phyloP scores from a whole-genome alignment of 2,797 vertebrate species.

The Anomalospiza imberbis region DNA sequence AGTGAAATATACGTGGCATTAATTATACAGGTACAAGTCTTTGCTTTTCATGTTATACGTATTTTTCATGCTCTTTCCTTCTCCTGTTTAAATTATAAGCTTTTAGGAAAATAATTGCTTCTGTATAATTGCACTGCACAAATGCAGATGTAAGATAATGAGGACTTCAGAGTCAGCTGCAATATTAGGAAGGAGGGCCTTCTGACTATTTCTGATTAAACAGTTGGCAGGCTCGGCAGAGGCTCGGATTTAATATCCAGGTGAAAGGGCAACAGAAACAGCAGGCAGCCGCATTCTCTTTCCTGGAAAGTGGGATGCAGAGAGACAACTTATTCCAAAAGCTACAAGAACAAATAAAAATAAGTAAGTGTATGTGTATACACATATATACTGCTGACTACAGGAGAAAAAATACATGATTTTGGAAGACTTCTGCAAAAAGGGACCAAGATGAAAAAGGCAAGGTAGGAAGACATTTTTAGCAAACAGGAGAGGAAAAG shows the following conservation, averaged over 20 bases:
- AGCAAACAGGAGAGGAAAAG: background rate
- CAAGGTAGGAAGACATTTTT: background rate
- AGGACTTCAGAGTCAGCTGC: conserved; percentile 38
- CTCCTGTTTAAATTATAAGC: background rate
- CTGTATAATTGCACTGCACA: conserved; percentile 10
- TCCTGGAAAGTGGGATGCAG: conserved; percentile 22
- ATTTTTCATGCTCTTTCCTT: background rate
- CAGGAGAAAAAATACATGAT: background rate
- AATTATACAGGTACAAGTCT: background rate
- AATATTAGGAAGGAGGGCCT: conserved; percentile 10
- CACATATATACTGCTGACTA: background rate
- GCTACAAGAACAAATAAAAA: background rate
- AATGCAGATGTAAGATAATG: conserved; percentile 40
- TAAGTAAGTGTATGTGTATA: no score
- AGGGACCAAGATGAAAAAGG: background rate
- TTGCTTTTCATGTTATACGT: background rate
- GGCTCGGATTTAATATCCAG: conserved; percentile 17
- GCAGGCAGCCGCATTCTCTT: background rate
- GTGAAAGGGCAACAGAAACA: conserved; percentile 18
- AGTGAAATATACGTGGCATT: background rate
- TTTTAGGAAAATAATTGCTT: conserved; percentile 34
- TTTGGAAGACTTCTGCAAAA: background rate
- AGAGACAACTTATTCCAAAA: background rate
- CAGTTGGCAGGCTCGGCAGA: conserved; percentile 19
- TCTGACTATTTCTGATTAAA: conserved; percentile 52